Percentiles rank a stretch among this genome's conserved stretches.
phyloP scores from a whole-genome alignment of 2,888 invertebrate species.

The Choreutis nemorana region DNA sequence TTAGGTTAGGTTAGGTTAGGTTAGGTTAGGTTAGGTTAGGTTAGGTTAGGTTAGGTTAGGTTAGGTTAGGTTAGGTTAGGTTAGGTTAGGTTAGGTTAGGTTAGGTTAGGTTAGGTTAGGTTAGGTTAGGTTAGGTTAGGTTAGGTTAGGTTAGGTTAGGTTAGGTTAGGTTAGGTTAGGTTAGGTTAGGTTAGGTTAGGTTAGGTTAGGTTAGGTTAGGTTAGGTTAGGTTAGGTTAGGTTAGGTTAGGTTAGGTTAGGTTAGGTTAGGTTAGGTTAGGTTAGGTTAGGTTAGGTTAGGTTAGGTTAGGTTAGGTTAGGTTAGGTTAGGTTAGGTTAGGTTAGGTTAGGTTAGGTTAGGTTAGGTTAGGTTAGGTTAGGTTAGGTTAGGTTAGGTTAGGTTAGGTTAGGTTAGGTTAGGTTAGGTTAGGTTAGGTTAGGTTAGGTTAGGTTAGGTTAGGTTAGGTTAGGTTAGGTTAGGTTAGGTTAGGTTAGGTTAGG shows the following conservation, averaged over 20 bases:
- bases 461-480: constrained; percentile 6
- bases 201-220: constrained; percentile 5
- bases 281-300: constrained; percentile 7
- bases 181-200: constrained; percentile 4
- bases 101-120: constrained; percentile 6
- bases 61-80: constrained; percentile 8
- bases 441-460: constrained; percentile 7
- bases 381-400: constrained; percentile 8
- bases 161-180: constrained; percentile 4
- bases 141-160: constrained; percentile 6
- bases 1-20: constrained; percentile 8
- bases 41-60: constrained; percentile 8
- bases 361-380: constrained; percentile 8
- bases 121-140: constrained; percentile 6
- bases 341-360: constrained; percentile 9
- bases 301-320: constrained; percentile 8
- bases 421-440: constrained; percentile 9
- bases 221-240: constrained; percentile 8
- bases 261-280: constrained; percentile 8
- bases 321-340: constrained; percentile 8
- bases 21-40: constrained; percentile 8
- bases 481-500: constrained; percentile 7
- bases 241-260: constrained; percentile 8
- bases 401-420: constrained; percentile 8
- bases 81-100: constrained; percentile 6